phyloP scores from a whole-genome alignment of 30 jellyfish, hydroid and myxozoan genomes.

The Aurelia coerulea region DNA sequence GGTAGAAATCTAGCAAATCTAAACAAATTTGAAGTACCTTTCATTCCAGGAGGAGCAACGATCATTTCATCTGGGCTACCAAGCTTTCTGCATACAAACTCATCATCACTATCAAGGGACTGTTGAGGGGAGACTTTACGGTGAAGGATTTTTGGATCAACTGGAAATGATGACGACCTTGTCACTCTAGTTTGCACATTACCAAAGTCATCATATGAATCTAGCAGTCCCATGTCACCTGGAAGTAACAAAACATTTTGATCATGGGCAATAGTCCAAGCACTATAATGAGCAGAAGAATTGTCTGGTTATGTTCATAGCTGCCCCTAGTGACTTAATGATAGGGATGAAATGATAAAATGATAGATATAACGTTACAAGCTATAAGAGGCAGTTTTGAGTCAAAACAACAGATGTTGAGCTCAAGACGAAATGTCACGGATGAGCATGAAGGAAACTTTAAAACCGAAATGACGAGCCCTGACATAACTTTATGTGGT shows the following conservation, averaged over 20 bases:
- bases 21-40: slow-evolving; percentile 64
- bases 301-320: too few relatives aligned
- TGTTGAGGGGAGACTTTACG: slow-evolving; percentile 93
- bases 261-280: too few relatives aligned
- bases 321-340: too few relatives aligned
- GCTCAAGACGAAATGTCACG: too few relatives aligned
- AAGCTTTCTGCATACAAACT: slow-evolving; percentile 48
- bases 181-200: slow-evolving; percentile 64
- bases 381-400: too few relatives aligned
- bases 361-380: too few relatives aligned
- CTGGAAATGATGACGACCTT: slow-evolving; percentile 95
- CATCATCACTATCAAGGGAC: slow-evolving; percentile 98
- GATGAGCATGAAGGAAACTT: too few relatives aligned
- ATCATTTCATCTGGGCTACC: slow-evolving; percentile 67
- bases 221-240: slow-evolving; percentile 69
- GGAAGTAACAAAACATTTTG: neutral
- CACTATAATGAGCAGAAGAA: too few relatives aligned
- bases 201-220: slow-evolving; percentile 75
- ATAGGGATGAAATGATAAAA: too few relatives aligned
- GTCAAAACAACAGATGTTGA: too few relatives aligned
- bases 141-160: slow-evolving; percentile 85
- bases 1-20: neutral
- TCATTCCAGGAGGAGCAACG: slow-evolving; percentile 89
- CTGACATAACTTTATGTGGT: too few relatives aligned
- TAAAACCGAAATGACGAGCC: too few relatives aligned